phyloP scores from a whole-genome alignment of 2,888 invertebrate genomes.

The Heliconius ismenius region DNA sequence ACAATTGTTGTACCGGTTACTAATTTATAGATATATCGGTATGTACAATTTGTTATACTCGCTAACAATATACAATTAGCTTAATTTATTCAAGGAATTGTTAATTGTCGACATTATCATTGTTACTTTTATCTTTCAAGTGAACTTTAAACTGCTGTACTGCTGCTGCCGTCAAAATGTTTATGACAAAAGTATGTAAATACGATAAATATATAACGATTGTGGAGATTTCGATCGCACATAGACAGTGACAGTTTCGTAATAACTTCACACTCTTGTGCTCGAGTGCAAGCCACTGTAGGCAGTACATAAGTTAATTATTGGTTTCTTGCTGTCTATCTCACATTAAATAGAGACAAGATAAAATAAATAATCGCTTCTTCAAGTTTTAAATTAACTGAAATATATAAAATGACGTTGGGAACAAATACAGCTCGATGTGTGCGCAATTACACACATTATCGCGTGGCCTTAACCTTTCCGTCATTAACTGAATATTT shows the following conservation, averaged over 20 bases:
- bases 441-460: background rate
- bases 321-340: background rate
- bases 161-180: background rate
- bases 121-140: slow-evolving; percentile 4
- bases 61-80: background rate
- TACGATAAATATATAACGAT: background rate
- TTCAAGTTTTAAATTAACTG: background rate
- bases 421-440: background rate
- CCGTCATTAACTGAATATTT: slow-evolving; percentile 6
- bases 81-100: slow-evolving; percentile 7
- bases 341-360: background rate
- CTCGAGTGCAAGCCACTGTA: too few species aligned
- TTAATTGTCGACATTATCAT: background rate
- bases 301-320: background rate
- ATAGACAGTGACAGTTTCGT: too few species aligned
- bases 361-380: background rate
- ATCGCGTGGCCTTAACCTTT: slow-evolving; percentile 7
- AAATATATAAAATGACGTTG: background rate
- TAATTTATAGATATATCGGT: background rate
- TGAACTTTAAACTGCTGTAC: slow-evolving; percentile 9
- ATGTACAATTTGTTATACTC: background rate
- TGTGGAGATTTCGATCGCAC: background rate
- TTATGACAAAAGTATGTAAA: background rate
- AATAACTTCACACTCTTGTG: too few species aligned
- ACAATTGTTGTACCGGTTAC: background rate